Evolutionary conservation across 2,797 vertebrate genomes (phyloP).

Genomic region (Diplodus sargus): DNA sequence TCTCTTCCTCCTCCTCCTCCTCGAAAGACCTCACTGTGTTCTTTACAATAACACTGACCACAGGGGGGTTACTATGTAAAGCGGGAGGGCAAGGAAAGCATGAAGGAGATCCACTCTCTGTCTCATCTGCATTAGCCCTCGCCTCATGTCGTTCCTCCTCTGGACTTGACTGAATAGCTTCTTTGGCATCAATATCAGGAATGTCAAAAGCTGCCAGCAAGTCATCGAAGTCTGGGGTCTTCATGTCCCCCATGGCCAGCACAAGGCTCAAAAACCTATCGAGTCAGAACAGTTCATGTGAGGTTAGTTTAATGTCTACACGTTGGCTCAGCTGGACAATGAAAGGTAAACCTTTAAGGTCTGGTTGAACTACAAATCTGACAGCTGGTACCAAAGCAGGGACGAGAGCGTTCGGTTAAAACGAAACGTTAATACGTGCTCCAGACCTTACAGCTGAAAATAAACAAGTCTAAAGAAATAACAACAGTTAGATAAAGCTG

Average conservation of each 20-base stretch:
- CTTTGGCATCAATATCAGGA: slow-evolving; percentile 96
- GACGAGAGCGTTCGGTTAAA: not conserved
- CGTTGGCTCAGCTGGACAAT: not conserved
- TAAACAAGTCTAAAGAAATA: not conserved
- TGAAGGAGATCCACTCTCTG: slow-evolving; percentile 64
- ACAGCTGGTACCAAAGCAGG: not conserved
- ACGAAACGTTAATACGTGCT: too few relatives aligned
- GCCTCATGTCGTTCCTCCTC: slow-evolving; percentile 83
- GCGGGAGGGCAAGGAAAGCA: slow-evolving; percentile 62
- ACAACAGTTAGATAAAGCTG: not conserved
- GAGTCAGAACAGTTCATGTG: not conserved
- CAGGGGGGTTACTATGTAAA: slow-evolving; percentile 83
- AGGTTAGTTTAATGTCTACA: not conserved
- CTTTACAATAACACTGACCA: slow-evolving; percentile 97
- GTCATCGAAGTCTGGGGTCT: slow-evolving; percentile 99
- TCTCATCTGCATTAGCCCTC: slow-evolving; percentile 36
- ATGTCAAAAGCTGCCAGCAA: slow-evolving; percentile 97
- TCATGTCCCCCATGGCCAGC: slow-evolving; percentile 97
- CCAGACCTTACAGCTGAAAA: not conserved
- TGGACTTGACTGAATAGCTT: slow-evolving; percentile 92
- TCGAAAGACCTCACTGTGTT: slow-evolving; percentile 88
- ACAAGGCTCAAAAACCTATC: slow-evolving; percentile 75
- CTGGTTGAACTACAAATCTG: not conserved
- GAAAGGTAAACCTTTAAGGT: not conserved
- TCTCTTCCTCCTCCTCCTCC: slow-evolving; percentile 59